Evolutionary conservation across 92 coral and sea anemone genomes (phyloP).

Genomic region (Diadumene lineata): DNA sequence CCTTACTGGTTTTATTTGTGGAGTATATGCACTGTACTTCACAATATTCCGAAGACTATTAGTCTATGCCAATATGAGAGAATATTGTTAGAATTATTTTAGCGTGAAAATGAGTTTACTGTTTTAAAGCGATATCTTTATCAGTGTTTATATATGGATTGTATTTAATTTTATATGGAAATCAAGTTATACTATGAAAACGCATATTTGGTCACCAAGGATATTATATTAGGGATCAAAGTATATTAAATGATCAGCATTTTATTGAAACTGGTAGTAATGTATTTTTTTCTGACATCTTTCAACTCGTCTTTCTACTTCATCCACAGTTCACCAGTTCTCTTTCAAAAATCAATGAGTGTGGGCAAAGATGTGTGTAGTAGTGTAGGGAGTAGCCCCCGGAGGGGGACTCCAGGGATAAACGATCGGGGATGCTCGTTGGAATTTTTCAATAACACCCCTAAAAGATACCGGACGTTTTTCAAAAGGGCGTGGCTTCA

Average conservation of each 20-base stretch:
- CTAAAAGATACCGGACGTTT: too few relatives aligned
- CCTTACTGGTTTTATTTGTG: too few relatives aligned
- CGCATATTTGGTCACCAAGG: background rate
- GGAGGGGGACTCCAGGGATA: too few relatives aligned
- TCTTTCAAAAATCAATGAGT: too few relatives aligned
- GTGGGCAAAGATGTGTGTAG: too few relatives aligned
- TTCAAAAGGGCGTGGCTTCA: too few relatives aligned
- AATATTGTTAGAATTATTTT: background rate
- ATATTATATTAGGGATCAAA: background rate
- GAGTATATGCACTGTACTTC: background rate
- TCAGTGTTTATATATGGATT: background rate
- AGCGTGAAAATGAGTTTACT: background rate
- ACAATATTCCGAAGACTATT: background rate
- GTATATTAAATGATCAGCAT: background rate
- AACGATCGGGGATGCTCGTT: too few relatives aligned
- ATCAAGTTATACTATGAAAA: background rate
- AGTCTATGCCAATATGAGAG: background rate
- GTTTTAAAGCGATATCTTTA: background rate
- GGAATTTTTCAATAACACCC: too few relatives aligned
- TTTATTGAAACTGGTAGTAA: background rate
- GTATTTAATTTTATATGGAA: constrained; percentile 1
- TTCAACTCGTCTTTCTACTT: too few relatives aligned
- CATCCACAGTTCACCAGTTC: too few relatives aligned
- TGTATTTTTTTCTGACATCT: background rate
- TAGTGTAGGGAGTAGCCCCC: too few relatives aligned